Evolutionary conservation across 2,113 vertebrate species (phyloP).

Genomic region (Pteruthius melanotis): DNA sequence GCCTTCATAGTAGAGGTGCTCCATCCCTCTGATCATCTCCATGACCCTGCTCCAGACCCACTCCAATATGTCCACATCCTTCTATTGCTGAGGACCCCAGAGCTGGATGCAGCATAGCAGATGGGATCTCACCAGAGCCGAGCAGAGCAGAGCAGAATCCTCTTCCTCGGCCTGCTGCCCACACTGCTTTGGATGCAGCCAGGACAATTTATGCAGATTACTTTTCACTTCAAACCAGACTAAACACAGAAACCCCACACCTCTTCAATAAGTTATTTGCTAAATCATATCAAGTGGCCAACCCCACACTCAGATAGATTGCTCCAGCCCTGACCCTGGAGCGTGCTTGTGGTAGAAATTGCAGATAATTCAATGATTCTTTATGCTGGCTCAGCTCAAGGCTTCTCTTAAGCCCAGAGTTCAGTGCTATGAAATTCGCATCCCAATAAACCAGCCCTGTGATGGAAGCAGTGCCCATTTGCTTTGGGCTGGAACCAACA

Average conservation of each 20-base stretch:
- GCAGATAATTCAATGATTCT: slow-evolving; percentile 4
- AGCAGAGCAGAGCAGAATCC: background rate
- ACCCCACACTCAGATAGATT: background rate
- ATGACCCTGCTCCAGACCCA: background rate
- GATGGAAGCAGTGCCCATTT: background rate
- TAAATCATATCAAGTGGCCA: background rate
- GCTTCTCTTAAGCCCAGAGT: background rate
- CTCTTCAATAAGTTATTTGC: background rate
- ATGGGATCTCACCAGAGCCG: background rate
- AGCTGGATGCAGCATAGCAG: background rate
- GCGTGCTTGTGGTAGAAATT: background rate
- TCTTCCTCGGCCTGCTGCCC: background rate
- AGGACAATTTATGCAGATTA: background rate
- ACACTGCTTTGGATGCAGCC: background rate
- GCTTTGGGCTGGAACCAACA: background rate
- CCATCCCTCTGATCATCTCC: background rate
- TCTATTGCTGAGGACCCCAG: background rate
- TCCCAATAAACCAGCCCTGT: background rate
- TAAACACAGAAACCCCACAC: background rate
- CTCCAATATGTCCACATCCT: background rate
- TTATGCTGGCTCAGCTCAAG: slow-evolving; percentile 37
- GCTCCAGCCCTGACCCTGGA: background rate
- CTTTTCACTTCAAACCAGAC: background rate
- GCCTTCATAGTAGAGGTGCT: background rate
- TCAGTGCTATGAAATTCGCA: background rate